phyloP scores from a whole-genome alignment of 2,113 vertebrate species.

The Antigone vipio region DNA sequence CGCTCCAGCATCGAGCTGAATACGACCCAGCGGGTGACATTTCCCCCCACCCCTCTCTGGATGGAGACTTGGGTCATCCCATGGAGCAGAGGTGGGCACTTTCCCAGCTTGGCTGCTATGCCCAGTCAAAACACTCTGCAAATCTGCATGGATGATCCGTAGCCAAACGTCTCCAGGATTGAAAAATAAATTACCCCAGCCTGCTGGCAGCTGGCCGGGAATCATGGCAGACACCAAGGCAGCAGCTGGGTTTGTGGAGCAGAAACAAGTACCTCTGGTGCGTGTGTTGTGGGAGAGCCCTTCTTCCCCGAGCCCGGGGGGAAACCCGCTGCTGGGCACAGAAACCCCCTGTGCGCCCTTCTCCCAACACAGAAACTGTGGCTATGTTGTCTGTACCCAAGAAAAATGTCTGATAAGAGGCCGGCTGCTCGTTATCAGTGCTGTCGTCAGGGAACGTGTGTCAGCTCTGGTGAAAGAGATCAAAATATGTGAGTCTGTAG shows the following conservation, averaged over 20 bases:
- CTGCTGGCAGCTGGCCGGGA: neutral
- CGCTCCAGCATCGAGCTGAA: neutral
- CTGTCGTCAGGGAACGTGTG: neutral
- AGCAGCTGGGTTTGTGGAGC: neutral
- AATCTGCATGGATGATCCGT: neutral
- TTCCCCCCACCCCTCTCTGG: neutral
- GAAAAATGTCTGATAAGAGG: neutral
- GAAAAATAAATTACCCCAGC: neutral
- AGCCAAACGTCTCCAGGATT: neutral
- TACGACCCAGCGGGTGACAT: neutral
- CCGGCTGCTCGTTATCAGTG: neutral
- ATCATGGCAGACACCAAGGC: rapidly evolving
- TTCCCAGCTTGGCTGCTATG: neutral
- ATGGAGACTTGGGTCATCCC: neutral
- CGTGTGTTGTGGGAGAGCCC: neutral
- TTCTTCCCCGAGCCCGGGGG: neutral
- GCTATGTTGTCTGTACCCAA: rapidly evolving
- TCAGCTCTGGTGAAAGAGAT: neutral
- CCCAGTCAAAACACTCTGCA: neutral
- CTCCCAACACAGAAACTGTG: neutral
- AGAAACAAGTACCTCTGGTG: neutral
- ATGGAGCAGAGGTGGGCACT: neutral
- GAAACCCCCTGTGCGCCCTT: neutral
- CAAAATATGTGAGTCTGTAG: neutral
- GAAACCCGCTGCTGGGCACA: neutral